Conservation (phyloP, 2,113 vertebrate genomes). For the Leuciscus idus region DNA sequence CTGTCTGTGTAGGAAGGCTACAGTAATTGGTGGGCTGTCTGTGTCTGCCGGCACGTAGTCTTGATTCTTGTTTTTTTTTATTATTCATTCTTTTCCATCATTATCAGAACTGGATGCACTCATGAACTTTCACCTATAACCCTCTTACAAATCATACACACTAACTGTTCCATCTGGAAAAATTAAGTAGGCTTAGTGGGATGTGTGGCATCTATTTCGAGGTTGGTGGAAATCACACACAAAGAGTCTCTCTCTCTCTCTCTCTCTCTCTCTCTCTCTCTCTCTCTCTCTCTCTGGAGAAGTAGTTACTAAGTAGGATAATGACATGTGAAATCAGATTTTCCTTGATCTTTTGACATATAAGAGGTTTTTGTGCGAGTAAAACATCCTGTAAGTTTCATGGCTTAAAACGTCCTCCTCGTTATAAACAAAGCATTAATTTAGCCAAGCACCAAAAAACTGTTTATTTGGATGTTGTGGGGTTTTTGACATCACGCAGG, state of each 20-base stretch:
- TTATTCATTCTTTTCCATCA: neutral
- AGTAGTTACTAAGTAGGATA: neutral
- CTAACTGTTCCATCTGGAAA: conserved; percentile 9
- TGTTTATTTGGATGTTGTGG: too few relatives aligned
- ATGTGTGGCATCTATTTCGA: neutral
- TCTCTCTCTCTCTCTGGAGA: neutral
- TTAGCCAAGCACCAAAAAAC: too few relatives aligned
- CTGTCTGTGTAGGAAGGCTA: neutral
- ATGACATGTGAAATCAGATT: too few relatives aligned
- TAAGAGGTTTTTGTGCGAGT: too few relatives aligned
- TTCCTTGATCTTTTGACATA: too few relatives aligned
- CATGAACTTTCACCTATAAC: neutral
- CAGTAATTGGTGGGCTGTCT: neutral
- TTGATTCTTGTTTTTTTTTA: neutral
- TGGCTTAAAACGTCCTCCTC: too few relatives aligned
- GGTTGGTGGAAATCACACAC: neutral
- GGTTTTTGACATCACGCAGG: too few relatives aligned
- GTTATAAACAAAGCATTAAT: too few relatives aligned
- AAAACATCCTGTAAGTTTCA: too few relatives aligned
- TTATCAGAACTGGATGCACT: neutral
- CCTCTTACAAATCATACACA: conserved; percentile 4
- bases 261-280: neutral
- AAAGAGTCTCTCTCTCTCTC: neutral
- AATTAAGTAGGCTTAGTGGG: neutral
- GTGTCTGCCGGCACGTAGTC: neutral